Conservation (phyloP, 1,140 invertebrate genomes). For the Monomorium pharaonis region DNA sequence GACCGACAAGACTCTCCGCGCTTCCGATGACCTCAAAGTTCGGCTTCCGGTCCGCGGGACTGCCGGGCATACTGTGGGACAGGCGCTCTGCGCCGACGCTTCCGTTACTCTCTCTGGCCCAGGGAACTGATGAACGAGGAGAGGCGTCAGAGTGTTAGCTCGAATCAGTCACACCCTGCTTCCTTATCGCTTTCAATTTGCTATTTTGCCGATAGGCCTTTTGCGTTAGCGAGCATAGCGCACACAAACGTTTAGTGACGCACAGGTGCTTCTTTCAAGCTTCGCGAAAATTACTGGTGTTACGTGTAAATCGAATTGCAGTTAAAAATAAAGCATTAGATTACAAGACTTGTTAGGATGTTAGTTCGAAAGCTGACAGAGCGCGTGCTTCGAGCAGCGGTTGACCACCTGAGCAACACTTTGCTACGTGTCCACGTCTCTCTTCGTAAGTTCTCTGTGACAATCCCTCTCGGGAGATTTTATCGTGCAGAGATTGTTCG, state of each 20-base stretch:
- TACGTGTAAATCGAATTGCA: constrained; percentile 18
- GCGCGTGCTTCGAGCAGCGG: constrained; percentile 78
- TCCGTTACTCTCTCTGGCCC: constrained; percentile 87
- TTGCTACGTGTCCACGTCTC: constrained; percentile 31
- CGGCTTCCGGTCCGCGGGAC: constrained; percentile 90
- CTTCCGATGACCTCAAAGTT: constrained; percentile 94
- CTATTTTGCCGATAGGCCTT: constrained; percentile 15
- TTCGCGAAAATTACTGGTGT: background rate
- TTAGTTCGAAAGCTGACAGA: constrained; percentile 58
- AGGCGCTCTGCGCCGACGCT: constrained; percentile 88
- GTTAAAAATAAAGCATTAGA: constrained; percentile 29
- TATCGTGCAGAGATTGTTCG: constrained; percentile 19
- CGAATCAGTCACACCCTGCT: constrained; percentile 59
- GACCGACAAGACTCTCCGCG: constrained; percentile 96
- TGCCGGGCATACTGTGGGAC: constrained; percentile 92
- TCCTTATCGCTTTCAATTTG: constrained; percentile 47
- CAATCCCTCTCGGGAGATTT: background rate
- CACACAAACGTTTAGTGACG: constrained; percentile 20
- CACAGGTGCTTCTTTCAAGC: constrained; percentile 22
- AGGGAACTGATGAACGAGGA: constrained; percentile 81
- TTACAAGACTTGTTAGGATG: constrained; percentile 1
- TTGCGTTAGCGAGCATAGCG: constrained; percentile 47
- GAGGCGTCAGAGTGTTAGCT: constrained; percentile 64
- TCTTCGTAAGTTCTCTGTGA: constrained; percentile 32
- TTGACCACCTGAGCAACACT: constrained; percentile 63